A percentile compares a stretch with the other conserved stretches of the same genome.
Evolutionary conservation across 2,113 vertebrate species (phyloP).

Genomic region (Neodon shergylaensis): DNA sequence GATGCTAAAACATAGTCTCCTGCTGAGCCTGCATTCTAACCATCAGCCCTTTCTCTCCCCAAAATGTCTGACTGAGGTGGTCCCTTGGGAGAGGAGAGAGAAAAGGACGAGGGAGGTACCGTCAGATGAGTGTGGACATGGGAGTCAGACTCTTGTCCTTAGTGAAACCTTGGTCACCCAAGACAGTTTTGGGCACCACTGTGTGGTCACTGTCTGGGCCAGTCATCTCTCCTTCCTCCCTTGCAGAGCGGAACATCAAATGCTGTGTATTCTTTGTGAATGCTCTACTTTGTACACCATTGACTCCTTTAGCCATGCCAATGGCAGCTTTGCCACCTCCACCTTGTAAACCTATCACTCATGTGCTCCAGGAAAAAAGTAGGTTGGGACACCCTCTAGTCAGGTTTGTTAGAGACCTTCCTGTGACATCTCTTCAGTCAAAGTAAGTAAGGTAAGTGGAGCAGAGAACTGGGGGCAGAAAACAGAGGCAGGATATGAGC

Average conservation of each 20-base stretch:
- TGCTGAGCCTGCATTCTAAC: neutral
- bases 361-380: neutral
- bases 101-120: neutral
- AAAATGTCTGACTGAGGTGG: neutral
- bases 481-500: neutral
- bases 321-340: neutral
- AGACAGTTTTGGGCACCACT: neutral
- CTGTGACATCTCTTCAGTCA: neutral
- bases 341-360: neutral
- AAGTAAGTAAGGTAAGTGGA: neutral
- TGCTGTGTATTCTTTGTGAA: neutral
- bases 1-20: neutral
- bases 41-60: no score
- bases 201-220: neutral
- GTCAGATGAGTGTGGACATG: no score
- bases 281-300: no score
- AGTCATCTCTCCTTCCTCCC: neutral
- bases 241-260: neutral
- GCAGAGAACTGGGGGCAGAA: neutral
- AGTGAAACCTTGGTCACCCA: neutral
- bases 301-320: neutral
- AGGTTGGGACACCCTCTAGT: rapidly evolving
- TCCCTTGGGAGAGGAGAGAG: neutral
- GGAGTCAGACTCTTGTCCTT: neutral
- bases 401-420: neutral